Conservation (phyloP, 2,797 vertebrate genomes). For the Coccyzus lansbergi region DNA sequence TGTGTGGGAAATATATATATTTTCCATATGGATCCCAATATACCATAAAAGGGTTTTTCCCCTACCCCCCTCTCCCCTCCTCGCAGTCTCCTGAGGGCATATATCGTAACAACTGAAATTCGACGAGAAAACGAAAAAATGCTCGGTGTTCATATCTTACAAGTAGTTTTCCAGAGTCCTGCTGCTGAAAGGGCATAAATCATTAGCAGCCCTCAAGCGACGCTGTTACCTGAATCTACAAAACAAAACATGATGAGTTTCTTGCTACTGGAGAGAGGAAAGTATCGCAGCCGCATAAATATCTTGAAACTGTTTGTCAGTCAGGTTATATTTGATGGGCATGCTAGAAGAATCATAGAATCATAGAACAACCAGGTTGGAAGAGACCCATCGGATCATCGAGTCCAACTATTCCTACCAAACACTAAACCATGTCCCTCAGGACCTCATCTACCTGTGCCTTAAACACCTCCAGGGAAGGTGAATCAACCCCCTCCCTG, state of each 20-base stretch:
- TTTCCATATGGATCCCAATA: constrained; percentile 76
- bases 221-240: constrained; percentile 17
- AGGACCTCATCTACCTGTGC: no score
- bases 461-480: no score
- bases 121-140: constrained; percentile 78
- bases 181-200: constrained; percentile 66
- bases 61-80: not conserved
- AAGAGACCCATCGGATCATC: no score
- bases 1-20: constrained; percentile 69
- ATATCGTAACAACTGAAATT: constrained; percentile 72
- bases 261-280: constrained; percentile 41
- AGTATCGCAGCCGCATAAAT: not conserved
- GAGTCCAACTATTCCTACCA: no score
- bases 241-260: not conserved
- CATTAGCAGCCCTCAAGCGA: not conserved
- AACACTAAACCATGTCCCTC: no score
- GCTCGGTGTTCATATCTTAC: constrained; percentile 45
- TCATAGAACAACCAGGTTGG: no score
- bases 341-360: not conserved
- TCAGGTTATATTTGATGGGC: not conserved
- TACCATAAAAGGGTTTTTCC: constrained; percentile 63
- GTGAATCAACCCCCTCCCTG: no score
- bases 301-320: not conserved
- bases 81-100: constrained; percentile 19
- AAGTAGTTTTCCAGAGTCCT: constrained; percentile 76